phyloP scores from a whole-genome alignment of 2,888 invertebrate species.

The Andrena hattorfiana region DNA sequence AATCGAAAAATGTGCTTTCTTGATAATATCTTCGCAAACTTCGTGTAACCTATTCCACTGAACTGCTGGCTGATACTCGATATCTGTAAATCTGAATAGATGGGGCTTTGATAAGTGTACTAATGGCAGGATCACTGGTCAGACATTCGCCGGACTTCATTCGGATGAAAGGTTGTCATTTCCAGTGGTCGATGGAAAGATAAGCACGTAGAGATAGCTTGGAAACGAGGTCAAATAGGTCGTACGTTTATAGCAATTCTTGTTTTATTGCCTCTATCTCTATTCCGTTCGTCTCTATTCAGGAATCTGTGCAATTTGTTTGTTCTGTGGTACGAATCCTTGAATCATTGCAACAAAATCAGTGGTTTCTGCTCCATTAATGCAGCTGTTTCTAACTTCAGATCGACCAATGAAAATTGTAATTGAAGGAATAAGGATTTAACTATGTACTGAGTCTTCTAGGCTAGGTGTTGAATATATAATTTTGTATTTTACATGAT shows the following conservation, averaged over 20 bases:
- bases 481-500: slow-evolving; percentile 2
- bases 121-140: neutral
- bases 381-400: neutral
- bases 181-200: neutral
- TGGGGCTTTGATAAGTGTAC: neutral
- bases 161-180: neutral
- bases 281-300: too few species aligned
- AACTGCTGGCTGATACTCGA: neutral
- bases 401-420: neutral
- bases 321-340: neutral
- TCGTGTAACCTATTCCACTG: neutral
- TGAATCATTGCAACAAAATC: neutral
- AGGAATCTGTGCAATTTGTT: too few species aligned
- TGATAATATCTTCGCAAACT: neutral
- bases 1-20: neutral
- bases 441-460: neutral
- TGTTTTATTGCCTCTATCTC: neutral
- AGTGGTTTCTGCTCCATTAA: neutral
- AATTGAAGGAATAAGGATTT: neutral
- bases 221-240: neutral
- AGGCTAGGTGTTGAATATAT: neutral
- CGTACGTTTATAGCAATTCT: neutral
- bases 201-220: neutral
- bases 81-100: neutral
- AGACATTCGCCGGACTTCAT: neutral